phyloP scores from a whole-genome alignment of 1,140 invertebrate genomes.

The Drosophila bipectinata region DNA sequence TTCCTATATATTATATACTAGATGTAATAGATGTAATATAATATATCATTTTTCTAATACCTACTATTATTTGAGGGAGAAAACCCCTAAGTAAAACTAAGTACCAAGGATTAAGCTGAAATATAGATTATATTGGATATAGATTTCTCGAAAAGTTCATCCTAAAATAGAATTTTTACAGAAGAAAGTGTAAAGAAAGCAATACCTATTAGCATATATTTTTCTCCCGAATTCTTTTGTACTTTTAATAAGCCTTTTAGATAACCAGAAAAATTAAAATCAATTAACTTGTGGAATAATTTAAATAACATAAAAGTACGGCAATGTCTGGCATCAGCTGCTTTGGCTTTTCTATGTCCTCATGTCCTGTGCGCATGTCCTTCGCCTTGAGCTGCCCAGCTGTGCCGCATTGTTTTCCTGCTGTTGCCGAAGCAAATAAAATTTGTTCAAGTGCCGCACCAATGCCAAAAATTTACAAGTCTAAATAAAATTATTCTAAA shows the following conservation, averaged over 20 bases:
- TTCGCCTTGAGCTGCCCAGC: conserved; percentile 23
- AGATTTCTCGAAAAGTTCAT: no score
- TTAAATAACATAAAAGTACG: neutral
- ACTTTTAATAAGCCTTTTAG: neutral
- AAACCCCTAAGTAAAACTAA: no score
- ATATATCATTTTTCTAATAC: no score
- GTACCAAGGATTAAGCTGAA: no score
- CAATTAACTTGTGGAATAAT: neutral
- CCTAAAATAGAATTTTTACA: no score
- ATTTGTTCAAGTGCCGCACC: conserved; percentile 11
- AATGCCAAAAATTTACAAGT: neutral
- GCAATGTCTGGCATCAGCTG: conserved; percentile 31
- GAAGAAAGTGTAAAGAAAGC: no score
- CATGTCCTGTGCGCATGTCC: conserved; percentile 47
- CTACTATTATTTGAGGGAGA: no score
- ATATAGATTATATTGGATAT: no score
- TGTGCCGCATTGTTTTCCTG: conserved; percentile 50
- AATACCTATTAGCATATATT: neutral
- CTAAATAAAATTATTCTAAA: neutral
- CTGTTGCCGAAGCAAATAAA: conserved; percentile 20
- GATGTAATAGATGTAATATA: no score
- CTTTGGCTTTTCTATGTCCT: neutral
- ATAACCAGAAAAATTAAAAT: neutral
- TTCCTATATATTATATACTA: no score
- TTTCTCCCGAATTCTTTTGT: neutral